Evolutionary conservation across 37 sponge, comb jelly and placozoan genomes (phyloP), one percentile per base, ranked within the genome.

Genomic region (Tethya wilhelma): DNA sequence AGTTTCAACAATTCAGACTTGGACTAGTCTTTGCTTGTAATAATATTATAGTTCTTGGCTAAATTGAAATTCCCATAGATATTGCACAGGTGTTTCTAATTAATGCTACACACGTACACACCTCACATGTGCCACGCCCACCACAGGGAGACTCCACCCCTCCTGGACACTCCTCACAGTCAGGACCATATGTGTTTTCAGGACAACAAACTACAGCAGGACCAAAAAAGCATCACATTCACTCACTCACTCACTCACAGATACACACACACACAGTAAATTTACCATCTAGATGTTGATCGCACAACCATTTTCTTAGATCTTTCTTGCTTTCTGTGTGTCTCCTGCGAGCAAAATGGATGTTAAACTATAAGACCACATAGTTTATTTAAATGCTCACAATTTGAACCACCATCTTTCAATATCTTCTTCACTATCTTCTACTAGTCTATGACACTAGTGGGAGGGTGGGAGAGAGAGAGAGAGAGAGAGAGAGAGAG

Each of bases 381-480:
- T n/a, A n/a, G n/a, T n/a, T n/a, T n/a, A n/a, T n/a, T n/a, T n/a
- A n/a, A n/a, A 20, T 34, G 87, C 84, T 84, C 37, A 95, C 93
- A 69, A n/a, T 59, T 92, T 90, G 44, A 93, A 84, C 93, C 94
- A 96, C 96, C 96, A 96, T 56, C 89, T 80, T 58, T 96, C 96
- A 17, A 96, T n/a, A 49, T 82, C 80, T 32, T 96, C 96, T 58
- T 96, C 96, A 32, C 87, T 71, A 17, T 86, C 80, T 14, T 83
- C 90, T 14, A 92, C 42, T 34, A 96, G 55, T 1, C 57, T 38
- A 40, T 80, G 71, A 72, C 96, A 96, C 93, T 96, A 67, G 59
- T 19, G 68, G 26, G 33, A 75, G 43, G 43, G 36, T 44, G 40
- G 17, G 59, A 46, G 60, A 75, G 17, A 72, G 59, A 22, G 34